A percentile compares a stretch with the other conserved stretches of the same genome.
Evolutionary conservation across 2,113 vertebrate species (phyloP).

Genomic region (Theristicus caerulescens): DNA sequence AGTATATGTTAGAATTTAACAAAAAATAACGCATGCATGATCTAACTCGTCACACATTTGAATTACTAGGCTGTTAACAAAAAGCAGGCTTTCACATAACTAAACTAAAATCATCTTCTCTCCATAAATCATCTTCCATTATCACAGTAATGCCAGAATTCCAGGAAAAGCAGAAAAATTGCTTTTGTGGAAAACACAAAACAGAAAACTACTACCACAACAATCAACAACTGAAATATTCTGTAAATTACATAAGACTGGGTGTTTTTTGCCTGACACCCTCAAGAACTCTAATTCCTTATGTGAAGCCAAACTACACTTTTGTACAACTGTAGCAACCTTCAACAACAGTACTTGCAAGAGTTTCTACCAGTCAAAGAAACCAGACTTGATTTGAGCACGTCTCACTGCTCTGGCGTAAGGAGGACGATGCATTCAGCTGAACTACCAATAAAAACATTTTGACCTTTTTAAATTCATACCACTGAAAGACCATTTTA

Average conservation of each 20-base stretch:
- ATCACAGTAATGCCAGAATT: neutral
- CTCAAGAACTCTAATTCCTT: neutral
- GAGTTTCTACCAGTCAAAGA: neutral
- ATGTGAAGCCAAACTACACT: neutral
- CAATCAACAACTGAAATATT: neutral
- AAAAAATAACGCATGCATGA: neutral
- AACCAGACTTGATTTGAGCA: neutral
- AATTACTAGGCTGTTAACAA: neutral
- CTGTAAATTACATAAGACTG: neutral
- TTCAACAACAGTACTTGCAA: neutral
- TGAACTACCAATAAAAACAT: neutral
- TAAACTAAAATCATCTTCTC: neutral
- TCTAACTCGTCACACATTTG: neutral
- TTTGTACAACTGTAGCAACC: neutral
- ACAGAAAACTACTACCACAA: neutral
- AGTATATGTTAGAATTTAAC: neutral
- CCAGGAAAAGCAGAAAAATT: neutral
- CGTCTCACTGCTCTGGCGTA: neutral
- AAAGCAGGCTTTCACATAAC: neutral
- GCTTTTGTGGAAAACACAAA: neutral
- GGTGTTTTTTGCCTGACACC: neutral
- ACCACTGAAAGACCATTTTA: neutral
- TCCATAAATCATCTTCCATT: neutral
- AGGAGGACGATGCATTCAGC: neutral
- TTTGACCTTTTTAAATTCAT: neutral